These are phyloP conservation scores for Periophthalmodon schlosseri DNA, from an alignment of 2,113 vertebrate genomes.

Conservation along the genomic window DNA sequence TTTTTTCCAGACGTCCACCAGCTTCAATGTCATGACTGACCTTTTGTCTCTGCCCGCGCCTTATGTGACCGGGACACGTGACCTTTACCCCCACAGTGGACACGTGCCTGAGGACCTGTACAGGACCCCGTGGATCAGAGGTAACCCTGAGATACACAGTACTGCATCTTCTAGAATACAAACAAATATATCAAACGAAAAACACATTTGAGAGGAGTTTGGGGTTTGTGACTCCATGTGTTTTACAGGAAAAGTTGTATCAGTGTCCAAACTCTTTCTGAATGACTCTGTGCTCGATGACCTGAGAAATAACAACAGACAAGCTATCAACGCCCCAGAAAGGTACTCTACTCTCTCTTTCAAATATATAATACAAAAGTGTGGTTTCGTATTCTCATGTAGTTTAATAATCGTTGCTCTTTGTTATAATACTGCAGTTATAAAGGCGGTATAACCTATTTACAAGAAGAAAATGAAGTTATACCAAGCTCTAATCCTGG, in stretches of 20 bases:
- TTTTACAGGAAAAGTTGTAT: constrained; percentile 61
- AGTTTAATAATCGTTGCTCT: not conserved
- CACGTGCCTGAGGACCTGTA: constrained; percentile 58
- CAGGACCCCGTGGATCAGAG: constrained; percentile 73
- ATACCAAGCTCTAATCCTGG: constrained; percentile 69
- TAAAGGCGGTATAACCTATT: not conserved
- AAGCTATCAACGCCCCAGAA: constrained; percentile 44
- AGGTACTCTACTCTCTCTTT: constrained; percentile 55
- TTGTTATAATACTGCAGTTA: constrained; percentile 51
- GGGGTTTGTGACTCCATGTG: not conserved
- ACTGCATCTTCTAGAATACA: not conserved
- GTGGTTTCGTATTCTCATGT: not conserved
- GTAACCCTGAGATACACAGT: constrained; percentile 37
- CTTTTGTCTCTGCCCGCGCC: constrained; percentile 68
- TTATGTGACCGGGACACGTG: constrained; percentile 34
- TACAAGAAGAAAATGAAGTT: constrained; percentile 26
- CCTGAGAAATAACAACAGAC: constrained; percentile 29
- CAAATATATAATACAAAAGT: not conserved
- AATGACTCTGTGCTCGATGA: constrained; percentile 60
- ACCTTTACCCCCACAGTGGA: constrained; percentile 60
- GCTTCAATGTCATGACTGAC: constrained; percentile 53
- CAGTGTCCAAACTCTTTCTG: constrained; percentile 61
- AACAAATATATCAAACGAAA: not conserved
- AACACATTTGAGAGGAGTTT: no score
- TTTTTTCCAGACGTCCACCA: constrained; percentile 56